A percentile compares a stretch with the other conserved stretches of the same genome.
phyloP scores from a whole-genome alignment of 2,113 vertebrate species.

The Passerina amoena region DNA sequence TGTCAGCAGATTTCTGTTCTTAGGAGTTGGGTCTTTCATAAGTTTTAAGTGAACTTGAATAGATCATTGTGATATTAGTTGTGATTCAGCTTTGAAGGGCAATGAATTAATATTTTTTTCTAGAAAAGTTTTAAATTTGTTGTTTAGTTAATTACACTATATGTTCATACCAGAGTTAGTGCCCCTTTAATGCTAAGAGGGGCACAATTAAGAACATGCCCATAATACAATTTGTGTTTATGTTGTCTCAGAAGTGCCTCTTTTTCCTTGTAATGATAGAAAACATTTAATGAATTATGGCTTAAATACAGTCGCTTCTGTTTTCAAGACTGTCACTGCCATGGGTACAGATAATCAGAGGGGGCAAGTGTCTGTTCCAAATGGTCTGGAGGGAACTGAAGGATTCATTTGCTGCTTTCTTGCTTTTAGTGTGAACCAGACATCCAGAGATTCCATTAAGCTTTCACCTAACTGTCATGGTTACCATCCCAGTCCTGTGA shows the following conservation, averaged over 20 bases:
- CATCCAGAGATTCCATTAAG: conserved; percentile 12
- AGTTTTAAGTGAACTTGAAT: background rate
- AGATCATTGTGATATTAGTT: background rate
- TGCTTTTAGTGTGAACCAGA: conserved; percentile 11
- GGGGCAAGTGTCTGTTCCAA: conserved; percentile 29
- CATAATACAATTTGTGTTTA: background rate
- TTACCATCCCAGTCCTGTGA: background rate
- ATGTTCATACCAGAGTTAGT: background rate
- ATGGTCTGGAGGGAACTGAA: background rate
- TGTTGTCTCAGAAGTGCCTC: background rate
- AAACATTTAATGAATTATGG: conserved; percentile 16
- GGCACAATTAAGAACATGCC: background rate
- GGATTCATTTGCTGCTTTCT: conserved; percentile 31
- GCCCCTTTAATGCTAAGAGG: background rate
- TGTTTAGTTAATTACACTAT: background rate
- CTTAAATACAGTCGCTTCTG: background rate
- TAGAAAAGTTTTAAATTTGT: background rate
- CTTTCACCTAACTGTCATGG: conserved; percentile 55
- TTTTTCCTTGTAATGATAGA: conserved; percentile 1
- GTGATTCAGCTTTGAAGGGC: background rate
- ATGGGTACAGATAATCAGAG: conserved; percentile 37
- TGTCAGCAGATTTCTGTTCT: background rate
- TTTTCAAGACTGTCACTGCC: conserved; percentile 40
- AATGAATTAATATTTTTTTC: background rate
- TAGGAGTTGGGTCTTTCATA: background rate